Evolutionary conservation across 2,888 invertebrate genomes (phyloP).

Genomic region (Melieria picta): DNA sequence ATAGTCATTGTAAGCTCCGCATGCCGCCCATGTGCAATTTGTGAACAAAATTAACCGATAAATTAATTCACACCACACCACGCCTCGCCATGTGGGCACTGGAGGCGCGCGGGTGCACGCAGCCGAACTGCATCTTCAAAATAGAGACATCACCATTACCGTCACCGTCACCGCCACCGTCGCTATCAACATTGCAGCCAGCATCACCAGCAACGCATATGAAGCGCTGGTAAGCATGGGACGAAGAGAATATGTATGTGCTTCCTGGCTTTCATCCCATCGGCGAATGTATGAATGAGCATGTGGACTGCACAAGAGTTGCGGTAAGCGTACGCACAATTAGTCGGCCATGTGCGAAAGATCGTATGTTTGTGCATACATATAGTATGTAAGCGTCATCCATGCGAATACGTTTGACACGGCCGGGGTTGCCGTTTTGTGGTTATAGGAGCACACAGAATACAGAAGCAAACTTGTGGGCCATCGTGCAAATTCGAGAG

Average conservation of each 20-base stretch:
- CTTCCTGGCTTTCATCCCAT: background rate
- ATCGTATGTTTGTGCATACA: conserved; percentile 19
- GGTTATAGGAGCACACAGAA: too few relatives aligned
- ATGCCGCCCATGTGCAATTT: conserved; percentile 62
- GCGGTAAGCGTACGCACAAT: conserved; percentile 2
- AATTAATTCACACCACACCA: conserved; percentile 55
- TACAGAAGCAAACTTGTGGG: too few relatives aligned
- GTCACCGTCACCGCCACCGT: background rate
- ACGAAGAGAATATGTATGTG: background rate
- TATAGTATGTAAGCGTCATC: conserved; percentile 23
- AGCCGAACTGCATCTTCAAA: conserved; percentile 27
- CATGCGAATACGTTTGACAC: too few relatives aligned
- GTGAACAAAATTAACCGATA: conserved; percentile 63
- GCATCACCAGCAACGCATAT: conserved; percentile 35
- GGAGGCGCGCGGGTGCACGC: conserved; percentile 21
- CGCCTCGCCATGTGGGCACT: conserved; percentile 25
- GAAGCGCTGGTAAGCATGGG: too few relatives aligned
- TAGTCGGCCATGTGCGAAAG: background rate
- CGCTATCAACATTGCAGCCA: conserved; percentile 3
- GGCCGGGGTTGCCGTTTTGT: too few relatives aligned
- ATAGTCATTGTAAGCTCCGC: conserved; percentile 44
- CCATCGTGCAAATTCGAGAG: too few relatives aligned
- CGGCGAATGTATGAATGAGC: background rate
- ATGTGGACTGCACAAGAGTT: background rate
- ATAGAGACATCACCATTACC: conserved; percentile 46